phyloP scores from a whole-genome alignment of 30 jellyfish, hydroid and myxozoan genomes.

The Nemopilema nomurai region DNA sequence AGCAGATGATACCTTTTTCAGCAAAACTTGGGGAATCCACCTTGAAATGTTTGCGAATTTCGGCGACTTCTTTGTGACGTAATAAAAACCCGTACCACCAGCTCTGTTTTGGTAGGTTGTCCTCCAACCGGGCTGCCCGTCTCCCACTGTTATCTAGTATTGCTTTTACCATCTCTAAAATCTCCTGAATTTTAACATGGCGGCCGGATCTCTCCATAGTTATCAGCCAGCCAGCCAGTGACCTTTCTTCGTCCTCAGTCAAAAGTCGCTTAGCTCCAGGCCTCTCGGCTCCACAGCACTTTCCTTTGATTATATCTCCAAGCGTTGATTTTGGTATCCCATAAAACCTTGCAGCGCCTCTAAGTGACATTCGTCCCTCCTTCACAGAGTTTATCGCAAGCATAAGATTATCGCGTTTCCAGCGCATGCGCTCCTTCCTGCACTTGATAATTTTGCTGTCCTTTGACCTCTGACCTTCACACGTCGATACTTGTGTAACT shows the following conservation, averaged over 20 bases:
- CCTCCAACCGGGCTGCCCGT: slow-evolving; percentile 49
- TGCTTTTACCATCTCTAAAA: slow-evolving; percentile 50
- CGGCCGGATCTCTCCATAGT: slow-evolving; percentile 57
- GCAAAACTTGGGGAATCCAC: not conserved
- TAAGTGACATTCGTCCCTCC: slow-evolving; percentile 40
- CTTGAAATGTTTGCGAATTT: slow-evolving; percentile 17
- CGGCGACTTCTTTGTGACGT: slow-evolving; percentile 68
- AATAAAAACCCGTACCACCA: slow-evolving; percentile 79
- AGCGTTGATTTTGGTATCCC: slow-evolving; percentile 52
- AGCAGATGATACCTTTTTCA: not conserved
- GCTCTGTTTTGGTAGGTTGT: slow-evolving; percentile 56
- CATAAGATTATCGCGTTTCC: slow-evolving; percentile 47
- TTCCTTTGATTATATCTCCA: slow-evolving; percentile 50
- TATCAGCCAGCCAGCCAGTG: slow-evolving; percentile 61
- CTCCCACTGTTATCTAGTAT: slow-evolving; percentile 57
- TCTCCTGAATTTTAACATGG: slow-evolving; percentile 40
- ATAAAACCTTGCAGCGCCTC: slow-evolving; percentile 51
- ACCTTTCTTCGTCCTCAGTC: slow-evolving; percentile 38
- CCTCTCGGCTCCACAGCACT: slow-evolving; percentile 13
- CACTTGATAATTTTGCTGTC: not conserved
- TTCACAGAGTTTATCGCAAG: slow-evolving; percentile 38
- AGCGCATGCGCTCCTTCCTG: slow-evolving; percentile 31
- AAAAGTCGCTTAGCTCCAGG: slow-evolving; percentile 44
- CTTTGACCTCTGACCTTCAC: not conserved
- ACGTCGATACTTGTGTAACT: not conserved